phyloP scores from a whole-genome alignment of 2,797 vertebrate species.

The Amazonetta brasiliensis region DNA sequence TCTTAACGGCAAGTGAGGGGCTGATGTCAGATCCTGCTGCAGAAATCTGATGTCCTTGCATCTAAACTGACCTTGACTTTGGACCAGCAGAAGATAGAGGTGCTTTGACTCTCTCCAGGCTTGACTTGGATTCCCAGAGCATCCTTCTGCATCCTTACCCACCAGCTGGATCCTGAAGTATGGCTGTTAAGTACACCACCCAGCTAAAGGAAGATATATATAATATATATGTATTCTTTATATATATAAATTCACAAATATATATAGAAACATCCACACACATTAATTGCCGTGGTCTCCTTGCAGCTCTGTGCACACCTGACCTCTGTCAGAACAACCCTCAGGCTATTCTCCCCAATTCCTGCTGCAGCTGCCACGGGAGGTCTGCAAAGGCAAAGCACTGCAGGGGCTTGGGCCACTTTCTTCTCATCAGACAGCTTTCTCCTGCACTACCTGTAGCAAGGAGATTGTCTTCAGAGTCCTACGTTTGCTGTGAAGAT shows the following conservation, averaged over 20 bases:
- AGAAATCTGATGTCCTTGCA: background rate
- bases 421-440: background rate
- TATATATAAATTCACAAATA: background rate
- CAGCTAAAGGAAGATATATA: background rate
- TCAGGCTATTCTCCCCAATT: background rate
- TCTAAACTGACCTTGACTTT: accelerated
- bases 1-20: background rate
- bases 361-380: accelerated
- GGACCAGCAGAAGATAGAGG: background rate
- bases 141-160: background rate
- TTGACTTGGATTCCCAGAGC: accelerated
- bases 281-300: background rate
- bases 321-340: background rate
- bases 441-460: background rate
- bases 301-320: background rate
- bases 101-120: background rate
- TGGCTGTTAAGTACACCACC: background rate
- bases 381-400: background rate
- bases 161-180: background rate
- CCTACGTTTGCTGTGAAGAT: background rate
- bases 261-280: background rate
- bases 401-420: background rate
- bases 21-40: background rate
- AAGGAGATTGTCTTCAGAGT: background rate
- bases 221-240: background rate